phyloP scores from a whole-genome alignment of 2,113 vertebrate species.

The Centropus unirufus region DNA sequence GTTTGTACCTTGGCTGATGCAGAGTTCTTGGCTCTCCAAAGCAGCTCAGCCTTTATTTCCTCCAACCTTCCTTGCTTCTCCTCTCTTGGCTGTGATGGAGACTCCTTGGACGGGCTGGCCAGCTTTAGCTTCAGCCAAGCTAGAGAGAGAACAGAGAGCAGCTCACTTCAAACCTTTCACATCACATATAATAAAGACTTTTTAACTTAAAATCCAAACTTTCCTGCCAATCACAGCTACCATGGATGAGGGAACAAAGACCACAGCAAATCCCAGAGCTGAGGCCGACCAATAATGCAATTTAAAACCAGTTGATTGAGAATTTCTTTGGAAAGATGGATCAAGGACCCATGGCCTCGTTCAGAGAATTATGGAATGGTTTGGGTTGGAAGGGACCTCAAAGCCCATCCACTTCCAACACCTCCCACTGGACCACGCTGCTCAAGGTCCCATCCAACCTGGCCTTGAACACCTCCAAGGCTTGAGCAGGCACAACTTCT shows the following conservation, averaged over 20 bases:
- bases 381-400: too few species aligned
- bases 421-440: too few species aligned
- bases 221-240: not conserved
- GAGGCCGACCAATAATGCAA: not conserved
- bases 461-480: too few species aligned
- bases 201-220: not conserved
- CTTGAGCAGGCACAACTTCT: too few species aligned
- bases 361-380: not conserved
- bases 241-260: not conserved
- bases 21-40: conserved; percentile 56
- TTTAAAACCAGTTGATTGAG: not conserved
- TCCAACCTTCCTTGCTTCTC: conserved; percentile 82
- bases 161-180: not conserved
- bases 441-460: too few species aligned
- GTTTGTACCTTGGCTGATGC: conserved; percentile 72
- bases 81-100: conserved; percentile 71
- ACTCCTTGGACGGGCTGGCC: conserved; percentile 71
- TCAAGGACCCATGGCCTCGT: not conserved
- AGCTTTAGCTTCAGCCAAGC: conserved; percentile 84
- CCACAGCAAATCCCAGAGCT: not conserved
- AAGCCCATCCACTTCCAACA: too few species aligned
- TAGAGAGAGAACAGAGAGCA: conserved; percentile 62
- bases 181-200: rapidly evolving
- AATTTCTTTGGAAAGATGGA: not conserved
- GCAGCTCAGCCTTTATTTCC: conserved; percentile 85